These are phyloP conservation scores for Ceratitis capitata DNA, from an alignment of 1,140 invertebrate genomes.

Conservation along the genomic window DNA sequence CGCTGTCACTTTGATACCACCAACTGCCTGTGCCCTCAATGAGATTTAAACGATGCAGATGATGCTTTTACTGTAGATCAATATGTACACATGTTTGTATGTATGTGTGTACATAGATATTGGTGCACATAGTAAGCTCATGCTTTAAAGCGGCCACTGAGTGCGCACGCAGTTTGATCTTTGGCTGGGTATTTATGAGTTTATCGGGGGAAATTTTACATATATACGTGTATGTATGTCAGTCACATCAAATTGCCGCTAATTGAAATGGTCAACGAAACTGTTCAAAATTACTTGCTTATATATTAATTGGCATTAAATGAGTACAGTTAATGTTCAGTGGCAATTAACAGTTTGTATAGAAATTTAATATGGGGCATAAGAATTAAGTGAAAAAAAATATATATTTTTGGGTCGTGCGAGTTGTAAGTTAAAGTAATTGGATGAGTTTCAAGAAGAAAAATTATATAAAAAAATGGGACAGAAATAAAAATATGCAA, in stretches of 20 bases:
- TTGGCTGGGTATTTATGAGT: neutral
- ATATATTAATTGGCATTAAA: neutral
- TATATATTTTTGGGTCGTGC: neutral
- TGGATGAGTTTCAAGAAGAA: neutral
- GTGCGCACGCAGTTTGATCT: neutral
- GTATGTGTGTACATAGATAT: neutral
- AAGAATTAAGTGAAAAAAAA: neutral
- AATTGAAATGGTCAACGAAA: constrained; percentile 21
- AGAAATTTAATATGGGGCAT: neutral
- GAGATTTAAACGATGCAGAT: neutral
- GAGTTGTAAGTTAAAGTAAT: neutral
- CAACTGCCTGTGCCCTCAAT: neutral
- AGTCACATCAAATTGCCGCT: constrained; percentile 2
- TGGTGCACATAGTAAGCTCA: neutral
- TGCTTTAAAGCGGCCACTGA: neutral
- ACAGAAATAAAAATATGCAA: neutral
- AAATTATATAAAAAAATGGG: too few relatives aligned
- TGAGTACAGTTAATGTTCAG: neutral
- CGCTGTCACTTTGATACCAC: constrained; percentile 19
- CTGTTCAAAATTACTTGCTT: neutral
- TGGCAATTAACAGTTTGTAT: neutral
- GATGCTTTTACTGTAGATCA: too few relatives aligned
- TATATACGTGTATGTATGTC: neutral
- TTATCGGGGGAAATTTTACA: neutral
- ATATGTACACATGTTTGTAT: too few relatives aligned